These are phyloP conservation scores for Ochotona princeps DNA, from an alignment of 2,113 vertebrate species.

Conservation along the genomic window DNA sequence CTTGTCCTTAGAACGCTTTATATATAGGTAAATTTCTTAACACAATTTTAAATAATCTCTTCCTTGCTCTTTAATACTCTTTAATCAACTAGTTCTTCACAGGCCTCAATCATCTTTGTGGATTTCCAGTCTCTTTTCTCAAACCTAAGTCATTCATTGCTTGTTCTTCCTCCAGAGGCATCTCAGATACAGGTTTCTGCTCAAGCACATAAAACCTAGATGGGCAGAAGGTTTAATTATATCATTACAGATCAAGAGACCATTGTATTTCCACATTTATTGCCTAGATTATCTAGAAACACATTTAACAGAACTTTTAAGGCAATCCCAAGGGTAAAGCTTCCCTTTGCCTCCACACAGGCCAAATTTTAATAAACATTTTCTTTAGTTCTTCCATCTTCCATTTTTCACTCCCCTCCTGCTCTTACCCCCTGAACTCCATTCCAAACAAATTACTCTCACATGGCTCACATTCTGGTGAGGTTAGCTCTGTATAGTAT, in stretches of 20 bases:
- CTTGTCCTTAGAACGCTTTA: background rate
- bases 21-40: background rate
- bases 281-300: background rate
- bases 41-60: background rate
- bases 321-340: background rate
- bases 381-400: background rate
- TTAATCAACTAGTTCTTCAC: background rate
- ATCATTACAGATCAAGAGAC: background rate
- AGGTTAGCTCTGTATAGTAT: background rate
- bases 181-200: background rate
- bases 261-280: background rate
- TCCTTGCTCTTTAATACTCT: background rate
- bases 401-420: background rate
- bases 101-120: background rate
- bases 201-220: background rate
- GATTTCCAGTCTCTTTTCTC: background rate
- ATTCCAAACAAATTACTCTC: background rate
- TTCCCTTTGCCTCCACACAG: background rate
- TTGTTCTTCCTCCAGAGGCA: background rate
- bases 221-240: background rate
- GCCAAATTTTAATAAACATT: background rate
- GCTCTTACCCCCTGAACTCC: background rate
- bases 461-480: background rate
- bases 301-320: background rate
- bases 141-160: background rate